A percentile compares a stretch with the other conserved stretches of the same genome.
Conservation (phyloP, 2,888 invertebrate genomes). For the Agrenia bidenticulata region DNA sequence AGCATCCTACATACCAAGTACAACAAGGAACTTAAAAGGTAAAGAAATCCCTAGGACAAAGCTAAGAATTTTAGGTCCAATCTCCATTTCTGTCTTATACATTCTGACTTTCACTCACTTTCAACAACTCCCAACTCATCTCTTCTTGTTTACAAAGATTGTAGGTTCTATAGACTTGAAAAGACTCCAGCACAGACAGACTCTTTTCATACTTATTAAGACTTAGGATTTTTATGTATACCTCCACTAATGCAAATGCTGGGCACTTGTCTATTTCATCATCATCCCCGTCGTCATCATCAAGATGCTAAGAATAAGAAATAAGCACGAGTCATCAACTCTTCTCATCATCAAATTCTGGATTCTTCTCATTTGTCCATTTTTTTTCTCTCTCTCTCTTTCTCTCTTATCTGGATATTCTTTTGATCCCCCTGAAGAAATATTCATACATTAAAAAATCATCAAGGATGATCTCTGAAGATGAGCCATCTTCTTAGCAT, state of each 20-base stretch:
- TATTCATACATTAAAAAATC: constrained; percentile 25
- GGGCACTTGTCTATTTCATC: background rate
- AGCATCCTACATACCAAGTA: too few relatives aligned
- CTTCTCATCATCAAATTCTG: constrained; percentile 10
- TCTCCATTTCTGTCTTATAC: background rate
- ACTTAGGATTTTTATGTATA: background rate
- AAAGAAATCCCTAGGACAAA: background rate
- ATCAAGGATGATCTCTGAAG: constrained; percentile 4
- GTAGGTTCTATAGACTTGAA: background rate
- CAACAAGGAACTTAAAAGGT: too few relatives aligned
- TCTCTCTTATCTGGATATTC: constrained; percentile 20
- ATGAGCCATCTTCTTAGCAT: background rate
- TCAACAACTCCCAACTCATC: background rate
- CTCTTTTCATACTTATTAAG: background rate
- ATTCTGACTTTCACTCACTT: constrained; percentile 5
- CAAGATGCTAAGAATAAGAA: constrained; percentile 2
- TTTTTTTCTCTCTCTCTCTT: background rate
- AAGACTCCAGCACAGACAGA: background rate
- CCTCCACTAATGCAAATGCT: background rate
- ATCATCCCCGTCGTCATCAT: background rate
- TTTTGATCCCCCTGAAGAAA: constrained; percentile 23
- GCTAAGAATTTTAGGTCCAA: background rate
- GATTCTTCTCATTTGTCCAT: constrained; percentile 7
- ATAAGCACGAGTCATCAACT: constrained; percentile 12
- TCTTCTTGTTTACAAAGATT: background rate